Base-by-base conservation (phyloP, 2,888 invertebrate genomes). In the Aspidapion aeneum region DNA sequence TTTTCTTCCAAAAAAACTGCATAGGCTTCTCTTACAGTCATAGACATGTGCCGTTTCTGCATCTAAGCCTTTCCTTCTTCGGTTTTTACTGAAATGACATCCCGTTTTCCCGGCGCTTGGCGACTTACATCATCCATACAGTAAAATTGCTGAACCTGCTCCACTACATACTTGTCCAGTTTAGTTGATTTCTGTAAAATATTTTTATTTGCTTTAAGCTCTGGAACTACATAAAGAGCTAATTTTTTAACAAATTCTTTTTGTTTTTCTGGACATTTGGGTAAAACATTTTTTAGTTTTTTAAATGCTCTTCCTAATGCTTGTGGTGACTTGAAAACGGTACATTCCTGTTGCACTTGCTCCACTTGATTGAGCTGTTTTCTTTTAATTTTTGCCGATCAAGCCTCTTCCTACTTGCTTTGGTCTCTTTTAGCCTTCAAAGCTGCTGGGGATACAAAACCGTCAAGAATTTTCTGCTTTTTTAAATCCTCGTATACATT, bases 21-120 rank as follows among this genome's bases (percentile, higher is more conserved):
- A 19, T 55, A 55, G n/a, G 9, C 55, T 5, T 58, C 35, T 21
- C 22, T n/a, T n/a, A n/a, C n/a, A n/a, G n/a, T n/a, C n/a, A n/a
- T n/a, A n/a, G n/a, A 18, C 50, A 58, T 58, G 48, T 58, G 35
- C 35, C 58, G 58, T 58, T 58, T 58, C 48, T 58, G 58, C 22
- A 58, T n/a, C 3, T 52, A 22, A n/a, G 20, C 17, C 58, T 21
- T 58, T 7, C 49, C 48, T 21, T 58, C 58, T 58, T 58, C n/a
- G 35, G 48, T 58, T 58, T 58, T 58, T n/a, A 48, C 58, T 35
- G 58, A 58, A 7, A 58, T 21, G 35, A 58, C 35, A 51, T 58
- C 22, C 58, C 35, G 21, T 48, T 58, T 58, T 18, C 58, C 58
- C 17, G 58, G 58, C 2, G 58, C 58, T 48, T 58, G 35, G 22